Conservation (phyloP, 2,888 invertebrate species). For the Gandaritis pyraliata region DNA sequence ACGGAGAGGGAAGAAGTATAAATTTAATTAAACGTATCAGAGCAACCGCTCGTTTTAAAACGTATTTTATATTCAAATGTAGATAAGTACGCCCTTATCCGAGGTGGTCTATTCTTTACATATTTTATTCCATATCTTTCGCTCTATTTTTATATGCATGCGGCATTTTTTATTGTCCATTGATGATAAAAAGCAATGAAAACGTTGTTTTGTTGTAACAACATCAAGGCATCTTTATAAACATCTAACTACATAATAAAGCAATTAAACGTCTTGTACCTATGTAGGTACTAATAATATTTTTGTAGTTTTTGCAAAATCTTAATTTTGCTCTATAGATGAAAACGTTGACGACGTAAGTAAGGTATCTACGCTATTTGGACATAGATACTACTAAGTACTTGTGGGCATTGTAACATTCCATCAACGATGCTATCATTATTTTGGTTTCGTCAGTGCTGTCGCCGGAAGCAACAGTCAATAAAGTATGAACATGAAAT, state of each 20-base stretch:
- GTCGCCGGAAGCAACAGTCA: conserved; percentile 47
- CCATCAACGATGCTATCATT: conserved; percentile 41
- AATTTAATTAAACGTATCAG: conserved; percentile 47
- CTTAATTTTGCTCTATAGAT: too few relatives aligned
- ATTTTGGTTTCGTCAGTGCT: conserved; percentile 45
- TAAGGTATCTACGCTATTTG: neutral
- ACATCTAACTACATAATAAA: too few relatives aligned
- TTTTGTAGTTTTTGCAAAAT: too few relatives aligned
- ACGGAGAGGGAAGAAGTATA: conserved; percentile 43
- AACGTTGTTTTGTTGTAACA: neutral
- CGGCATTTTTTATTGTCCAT: too few relatives aligned
- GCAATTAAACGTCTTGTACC: too few relatives aligned
- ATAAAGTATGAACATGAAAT: conserved; percentile 2
- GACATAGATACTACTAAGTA: conserved; percentile 16
- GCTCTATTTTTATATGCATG: too few relatives aligned
- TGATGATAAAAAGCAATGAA: neutral
- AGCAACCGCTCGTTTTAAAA: conserved; percentile 37
- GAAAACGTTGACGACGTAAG: too few relatives aligned
- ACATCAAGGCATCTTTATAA: neutral
- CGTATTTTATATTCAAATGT: conserved; percentile 11
- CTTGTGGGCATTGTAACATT: conserved; percentile 45
- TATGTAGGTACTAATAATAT: too few relatives aligned
- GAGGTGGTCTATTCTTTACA: conserved; percentile 6
- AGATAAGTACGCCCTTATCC: conserved; percentile 2
- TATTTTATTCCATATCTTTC: too few relatives aligned